Base-by-base conservation (phyloP, 37 sponge, comb jelly and placozoan genomes). In the Cliona cf. orientalis region DNA sequence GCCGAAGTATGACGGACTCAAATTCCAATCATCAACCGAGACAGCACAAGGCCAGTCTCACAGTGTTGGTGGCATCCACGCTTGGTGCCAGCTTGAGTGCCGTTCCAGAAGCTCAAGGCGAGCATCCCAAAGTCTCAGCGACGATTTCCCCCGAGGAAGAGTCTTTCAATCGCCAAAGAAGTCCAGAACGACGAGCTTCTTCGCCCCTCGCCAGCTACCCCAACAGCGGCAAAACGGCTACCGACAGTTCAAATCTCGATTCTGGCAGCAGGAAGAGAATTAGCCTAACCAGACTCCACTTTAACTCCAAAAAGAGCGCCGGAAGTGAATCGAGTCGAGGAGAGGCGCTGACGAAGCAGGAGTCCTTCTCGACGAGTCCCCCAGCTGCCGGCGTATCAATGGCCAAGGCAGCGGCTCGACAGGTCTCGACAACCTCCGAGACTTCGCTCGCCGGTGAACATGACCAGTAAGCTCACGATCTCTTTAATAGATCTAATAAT, bases 231-330 rank as follows among this genome's bases (percentile, higher is more conserved):
- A n/a, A n/a, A n/a, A n/a, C n/a, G n/a, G n/a, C n/a, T n/a, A n/a
- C n/a, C n/a, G n/a, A n/a, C n/a, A n/a, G n/a, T n/a, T n/a, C n/a
- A n/a, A n/a, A n/a, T 34, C 5, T 33, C 68, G 5, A 67, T 37
- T 36, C 39, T 36, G 40, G 36, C 39, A 11, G 41, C 17, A n/a
- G 42, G 42, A 12, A 38, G 14, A 43, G 72, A 75, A 57, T 7
- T 22, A 44, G 61, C 11, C n/a, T 23, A 9, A 38, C 11, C 39
- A 28, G 38, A 12, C 76, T 66, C 19, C 0, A 46, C 19, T 75
- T 84, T 26, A 36, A 57, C 69, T 65, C 58, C 22, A 75, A 84
- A 55, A 42, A 75, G 11, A 28, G 84, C 37, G 76, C 84, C 21
- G 84, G 82, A 36, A 82, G 61, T 39, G 33, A 2, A 1, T 82